Percentiles rank a stretch among this genome's conserved stretches.
phyloP scores from a whole-genome alignment of 2,888 invertebrate species.

The Crocallis elinguaria region DNA sequence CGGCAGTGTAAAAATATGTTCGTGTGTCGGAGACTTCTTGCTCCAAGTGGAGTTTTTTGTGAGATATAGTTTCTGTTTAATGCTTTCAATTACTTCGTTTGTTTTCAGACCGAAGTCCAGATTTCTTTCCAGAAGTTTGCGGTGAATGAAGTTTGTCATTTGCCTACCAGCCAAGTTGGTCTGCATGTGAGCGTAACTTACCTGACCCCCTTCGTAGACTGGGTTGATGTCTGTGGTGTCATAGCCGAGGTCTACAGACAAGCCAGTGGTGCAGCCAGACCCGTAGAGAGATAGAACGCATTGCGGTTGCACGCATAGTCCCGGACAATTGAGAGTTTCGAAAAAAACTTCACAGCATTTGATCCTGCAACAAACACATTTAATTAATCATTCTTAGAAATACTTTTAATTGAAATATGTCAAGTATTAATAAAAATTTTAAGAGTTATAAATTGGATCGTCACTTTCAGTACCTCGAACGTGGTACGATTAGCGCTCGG shows the following conservation, averaged over 20 bases:
- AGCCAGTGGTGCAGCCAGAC: slow-evolving; percentile 65
- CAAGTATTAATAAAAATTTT: too few species aligned
- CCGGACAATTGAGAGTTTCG: slow-evolving; percentile 67
- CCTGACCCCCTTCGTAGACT: slow-evolving; percentile 65
- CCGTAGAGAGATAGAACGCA: slow-evolving; percentile 64
- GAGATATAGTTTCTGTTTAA: slow-evolving; percentile 53
- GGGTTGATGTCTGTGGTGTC: slow-evolving; percentile 60
- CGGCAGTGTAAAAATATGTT: slow-evolving; percentile 49
- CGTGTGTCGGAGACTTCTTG: slow-evolving; percentile 36
- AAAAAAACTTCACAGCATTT: slow-evolving; percentile 72
- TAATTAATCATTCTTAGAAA: background rate
- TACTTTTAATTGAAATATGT: too few species aligned
- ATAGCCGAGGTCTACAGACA: slow-evolving; percentile 69
- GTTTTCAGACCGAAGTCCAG: slow-evolving; percentile 41
- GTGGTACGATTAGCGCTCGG: too few species aligned
- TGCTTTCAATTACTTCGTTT: slow-evolving; percentile 45
- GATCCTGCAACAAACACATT: slow-evolving; percentile 48
- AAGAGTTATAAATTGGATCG: too few species aligned
- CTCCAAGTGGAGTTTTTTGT: slow-evolving; percentile 42
- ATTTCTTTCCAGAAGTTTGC: slow-evolving; percentile 44
- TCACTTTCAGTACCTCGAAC: too few species aligned
- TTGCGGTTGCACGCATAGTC: slow-evolving; percentile 64
- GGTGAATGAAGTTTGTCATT: slow-evolving; percentile 49
- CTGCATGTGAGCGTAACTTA: slow-evolving; percentile 60
- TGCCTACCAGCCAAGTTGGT: slow-evolving; percentile 56